Base-by-base conservation (phyloP, 2,113 vertebrate species). In the Micronycteris hirsuta region DNA sequence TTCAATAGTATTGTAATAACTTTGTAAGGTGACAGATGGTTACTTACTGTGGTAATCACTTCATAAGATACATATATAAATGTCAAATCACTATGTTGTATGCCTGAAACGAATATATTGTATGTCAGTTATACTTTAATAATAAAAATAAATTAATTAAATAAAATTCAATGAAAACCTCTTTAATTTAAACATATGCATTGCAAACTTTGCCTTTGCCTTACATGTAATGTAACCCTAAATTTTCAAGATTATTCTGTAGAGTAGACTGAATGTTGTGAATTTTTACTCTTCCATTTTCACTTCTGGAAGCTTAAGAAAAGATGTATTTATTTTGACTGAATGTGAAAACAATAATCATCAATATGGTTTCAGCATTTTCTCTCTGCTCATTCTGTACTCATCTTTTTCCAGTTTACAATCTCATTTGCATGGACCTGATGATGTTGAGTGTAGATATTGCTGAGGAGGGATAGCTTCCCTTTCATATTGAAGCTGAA, bases 391-490 rank as follows among this genome's bases (percentile, higher is more conserved):
- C n/a, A 26, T 41, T 58, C 47, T 58, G 68, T 76, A 2, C 43
- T 58, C 47, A 26, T 83, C 61, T 86, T 63, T 91, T 94, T 73
- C 88, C 56, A 58, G 78, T 88, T 92, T 71, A 28, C 41, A 78
- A 43, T 80, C 45, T 74, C 90, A 96, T 95, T 89, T 97, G 81
- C 97, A 63, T 93, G 91, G 68, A 88, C 91, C 86, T 38, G 56
- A 85, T 52, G 89, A 91, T 77, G 76, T 20, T 77, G 87, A 80
- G 81, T 70, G 3, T 41, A 86, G 73, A 47, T 52, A 36, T 65
- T 95, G 91, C 82, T 16, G 56, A 83, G 74, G 61, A 95, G 52
- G 86, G 94, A 97, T 89, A 92, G 78, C 94, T 96, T 95, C 93
- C 89, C 70, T 95, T 96, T 86, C 67, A 89, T 73, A 83, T n/a